A percentile compares a stretch with the other conserved stretches of the same genome.
phyloP scores from a whole-genome alignment of 2,113 vertebrate genomes.

The Jacana jacana region DNA sequence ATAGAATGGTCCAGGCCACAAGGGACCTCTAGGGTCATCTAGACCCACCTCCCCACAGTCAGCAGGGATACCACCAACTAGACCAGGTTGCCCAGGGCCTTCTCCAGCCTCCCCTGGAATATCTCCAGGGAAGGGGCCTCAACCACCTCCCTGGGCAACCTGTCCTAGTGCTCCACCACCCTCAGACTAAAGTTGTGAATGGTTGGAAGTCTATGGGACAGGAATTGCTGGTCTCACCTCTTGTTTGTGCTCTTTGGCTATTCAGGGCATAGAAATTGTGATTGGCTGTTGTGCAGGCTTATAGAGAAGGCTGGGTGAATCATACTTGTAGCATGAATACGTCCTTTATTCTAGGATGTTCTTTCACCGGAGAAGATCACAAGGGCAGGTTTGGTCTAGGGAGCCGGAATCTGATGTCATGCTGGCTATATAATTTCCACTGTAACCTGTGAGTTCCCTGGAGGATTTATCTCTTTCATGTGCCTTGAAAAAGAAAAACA shows the following conservation, averaged over 20 bases:
- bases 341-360: neutral
- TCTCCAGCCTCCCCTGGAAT: too few species aligned
- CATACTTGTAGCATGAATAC: neutral
- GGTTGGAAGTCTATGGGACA: neutral
- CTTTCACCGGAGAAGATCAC: neutral
- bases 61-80: too few species aligned
- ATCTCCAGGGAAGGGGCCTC: too few species aligned
- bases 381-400: neutral
- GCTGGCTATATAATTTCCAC: neutral
- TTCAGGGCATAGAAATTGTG: neutral
- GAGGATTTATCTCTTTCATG: neutral
- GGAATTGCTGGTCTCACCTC: neutral
- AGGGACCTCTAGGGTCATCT: too few species aligned
- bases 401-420: neutral
- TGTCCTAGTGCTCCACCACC: too few species aligned
- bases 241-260: neutral
- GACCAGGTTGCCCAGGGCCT: too few species aligned
- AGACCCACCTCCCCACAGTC: too few species aligned
- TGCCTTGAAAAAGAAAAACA: neutral
- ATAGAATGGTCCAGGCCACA: too few species aligned
- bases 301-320: neutral
- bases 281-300: neutral
- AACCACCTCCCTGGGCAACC: too few species aligned
- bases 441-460: neutral
- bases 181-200: neutral